phyloP scores from a whole-genome alignment of 2,888 invertebrate species.

The Drosophila antonietae region DNA sequence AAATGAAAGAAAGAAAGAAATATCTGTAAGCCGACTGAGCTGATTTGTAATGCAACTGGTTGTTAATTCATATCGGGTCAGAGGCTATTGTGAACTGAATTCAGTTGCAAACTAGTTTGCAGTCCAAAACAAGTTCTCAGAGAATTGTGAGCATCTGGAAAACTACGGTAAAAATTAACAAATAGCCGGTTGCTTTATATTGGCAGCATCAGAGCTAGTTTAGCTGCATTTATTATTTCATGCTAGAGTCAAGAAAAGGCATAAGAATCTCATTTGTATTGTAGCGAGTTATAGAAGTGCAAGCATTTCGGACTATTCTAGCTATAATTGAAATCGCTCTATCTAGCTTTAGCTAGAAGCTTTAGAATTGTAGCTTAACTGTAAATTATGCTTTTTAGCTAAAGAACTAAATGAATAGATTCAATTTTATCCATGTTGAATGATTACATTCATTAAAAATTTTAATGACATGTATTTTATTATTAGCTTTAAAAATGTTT shows the following conservation, averaged over 20 bases:
- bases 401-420: too few species aligned
- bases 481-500: not conserved
- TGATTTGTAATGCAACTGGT: constrained; percentile 6
- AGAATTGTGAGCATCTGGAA: constrained; percentile 30
- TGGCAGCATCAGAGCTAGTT: not conserved
- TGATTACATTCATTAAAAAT: too few species aligned
- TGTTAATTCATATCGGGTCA: constrained; percentile 1
- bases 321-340: not conserved
- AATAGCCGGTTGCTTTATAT: constrained; percentile 21
- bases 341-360: too few species aligned
- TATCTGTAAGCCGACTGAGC: constrained; percentile 11
- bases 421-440: too few species aligned
- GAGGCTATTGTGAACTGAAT: constrained; percentile 10
- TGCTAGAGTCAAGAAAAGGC: not conserved
- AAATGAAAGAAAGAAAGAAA: not conserved
- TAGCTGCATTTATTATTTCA: constrained; percentile 6
- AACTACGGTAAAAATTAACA: constrained; percentile 23
- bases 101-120: constrained; percentile 43
- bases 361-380: not conserved
- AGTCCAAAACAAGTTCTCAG: constrained; percentile 36
- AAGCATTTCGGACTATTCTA: not conserved
- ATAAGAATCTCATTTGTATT: not conserved
- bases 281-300: not conserved
- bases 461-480: too few species aligned
- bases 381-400: not conserved